Base-by-base conservation (phyloP, 2,888 invertebrate species). In the Chamaedrilus cognettii region DNA sequence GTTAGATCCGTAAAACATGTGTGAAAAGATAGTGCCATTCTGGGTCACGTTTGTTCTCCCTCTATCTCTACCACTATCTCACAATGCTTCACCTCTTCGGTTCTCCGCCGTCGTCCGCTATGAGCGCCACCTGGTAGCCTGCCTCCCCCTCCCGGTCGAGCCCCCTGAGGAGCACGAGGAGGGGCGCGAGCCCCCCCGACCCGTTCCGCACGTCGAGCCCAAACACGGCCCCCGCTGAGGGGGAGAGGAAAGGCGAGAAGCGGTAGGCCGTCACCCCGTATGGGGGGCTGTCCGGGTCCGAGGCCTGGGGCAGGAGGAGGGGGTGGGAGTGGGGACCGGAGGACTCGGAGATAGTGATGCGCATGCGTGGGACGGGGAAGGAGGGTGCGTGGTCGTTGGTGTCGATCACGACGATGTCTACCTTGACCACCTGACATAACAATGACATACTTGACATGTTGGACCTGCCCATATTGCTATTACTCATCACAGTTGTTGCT, bases 31-130 rank as follows among this genome's bases (percentile, higher is more conserved):
- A n/a, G n/a, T n/a, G n/a, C n/a, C n/a, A n/a, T n/a, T n/a, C n/a
- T n/a, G n/a, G n/a, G n/a, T n/a, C n/a, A n/a, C n/a, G n/a, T n/a
- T n/a, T n/a, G n/a, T n/a, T n/a, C n/a, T n/a, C n/a, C n/a, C n/a
- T n/a, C n/a, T n/a, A n/a, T n/a, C n/a, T n/a, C n/a, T n/a, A n/a
- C n/a, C n/a, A n/a, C n/a, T n/a, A n/a, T n/a, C n/a, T n/a, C n/a
- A n/a, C n/a, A n/a, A n/a, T n/a, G n/a, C n/a, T n/a, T n/a, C n/a
- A n/a, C n/a, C n/a, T n/a, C 0, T 80, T 68, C n/a, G 84, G 82
- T 66, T 76, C 77, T 3, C 85, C 85, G 73, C 87, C 86, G 79
- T 89, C 85, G 57, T 70, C 65, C 28, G 63, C 68, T 15, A 59
- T 61, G 50, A 71, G 30, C 2, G 60, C 50, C 3, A 68, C 30